Conservation (phyloP, 2,797 vertebrate genomes). For the Anabacerthia variegaticeps region DNA sequence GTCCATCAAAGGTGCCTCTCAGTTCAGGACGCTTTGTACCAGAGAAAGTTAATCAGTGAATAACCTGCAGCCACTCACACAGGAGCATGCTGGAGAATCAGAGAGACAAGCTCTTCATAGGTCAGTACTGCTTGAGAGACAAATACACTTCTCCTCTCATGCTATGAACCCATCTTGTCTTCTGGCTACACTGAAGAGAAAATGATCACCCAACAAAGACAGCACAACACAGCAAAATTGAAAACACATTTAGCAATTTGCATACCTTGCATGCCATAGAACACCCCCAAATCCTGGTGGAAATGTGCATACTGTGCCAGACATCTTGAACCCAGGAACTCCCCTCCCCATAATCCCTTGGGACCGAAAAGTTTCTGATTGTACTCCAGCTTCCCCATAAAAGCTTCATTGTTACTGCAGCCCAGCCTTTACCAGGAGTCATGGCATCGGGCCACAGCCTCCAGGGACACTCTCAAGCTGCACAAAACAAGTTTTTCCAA, state of each 20-base stretch:
- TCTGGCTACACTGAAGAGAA: background rate
- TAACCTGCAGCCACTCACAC: background rate
- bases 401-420: slow-evolving; percentile 69
- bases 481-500: slow-evolving; percentile 70
- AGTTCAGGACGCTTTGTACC: background rate
- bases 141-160: background rate
- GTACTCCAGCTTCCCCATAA: slow-evolving; percentile 68
- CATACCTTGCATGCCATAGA: slow-evolving; percentile 66
- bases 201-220: slow-evolving; percentile 30
- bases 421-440: slow-evolving; percentile 65
- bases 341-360: slow-evolving; percentile 65
- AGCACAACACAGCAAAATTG: slow-evolving; percentile 15
- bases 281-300: slow-evolving; percentile 71
- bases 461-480: slow-evolving; percentile 69
- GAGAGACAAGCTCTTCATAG: background rate
- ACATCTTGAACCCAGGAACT: slow-evolving; percentile 72
- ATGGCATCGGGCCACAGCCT: slow-evolving; percentile 67
- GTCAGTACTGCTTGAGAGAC: background rate
- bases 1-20: background rate
- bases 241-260: slow-evolving; percentile 62
- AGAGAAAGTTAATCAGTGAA: background rate
- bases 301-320: slow-evolving; percentile 64
- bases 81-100: background rate
- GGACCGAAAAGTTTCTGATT: slow-evolving; percentile 61
- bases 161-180: slow-evolving; percentile 1